Base-by-base conservation (phyloP, 1,140 invertebrate genomes). In the Thaumatotibia leucotreta region DNA sequence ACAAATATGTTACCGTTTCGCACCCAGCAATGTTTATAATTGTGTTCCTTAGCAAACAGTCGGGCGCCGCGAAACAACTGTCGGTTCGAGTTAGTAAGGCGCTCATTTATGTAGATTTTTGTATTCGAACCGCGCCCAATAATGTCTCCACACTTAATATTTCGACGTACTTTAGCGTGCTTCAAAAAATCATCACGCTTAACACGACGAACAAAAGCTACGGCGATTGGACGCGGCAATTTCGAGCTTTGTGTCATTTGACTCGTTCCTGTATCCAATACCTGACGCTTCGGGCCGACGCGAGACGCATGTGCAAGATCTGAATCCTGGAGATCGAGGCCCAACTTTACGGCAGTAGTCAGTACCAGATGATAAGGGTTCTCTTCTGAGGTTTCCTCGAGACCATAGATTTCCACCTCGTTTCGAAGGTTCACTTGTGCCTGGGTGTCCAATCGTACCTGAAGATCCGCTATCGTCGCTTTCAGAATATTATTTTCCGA, bases 281-380 rank as follows among this genome's bases (percentile, higher is more conserved):
- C 1, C 5, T 3, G n/a, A 1, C 17, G 27, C 14, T 11, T 22
- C 1, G 61, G 31, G 5, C 70, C 70, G 5, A 33, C 64, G n/a
- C 70, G 27, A 8, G 32, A 17, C 10, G 61, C 66, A 8, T 63
- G 50, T 4, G 63, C 63, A 2, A 68, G 9, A 61, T 72, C 70
- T 0, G 14, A 1, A 0, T 65, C 63, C 9, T 63, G 32, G 1
- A 68, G 1, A 0, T 54, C 31, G 27, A 68, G 1, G 0, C 66
- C 70, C 24, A 72, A 63, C 39, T 72, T 72, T 2, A 22, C 10
- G 0, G 70, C 70, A 0, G 61, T 49, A 0, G 49, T 65, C 1
- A 67, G 9, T n/a, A 54, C 61, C 6, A 68, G 14, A 17, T 72
- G 70, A 29, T 61, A 63, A 5, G 64, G 70, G n/a, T 72, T 65